Conservation (phyloP, 30 jellyfish, hydroid and myxozoan genomes). For the Mastigias papua region DNA sequence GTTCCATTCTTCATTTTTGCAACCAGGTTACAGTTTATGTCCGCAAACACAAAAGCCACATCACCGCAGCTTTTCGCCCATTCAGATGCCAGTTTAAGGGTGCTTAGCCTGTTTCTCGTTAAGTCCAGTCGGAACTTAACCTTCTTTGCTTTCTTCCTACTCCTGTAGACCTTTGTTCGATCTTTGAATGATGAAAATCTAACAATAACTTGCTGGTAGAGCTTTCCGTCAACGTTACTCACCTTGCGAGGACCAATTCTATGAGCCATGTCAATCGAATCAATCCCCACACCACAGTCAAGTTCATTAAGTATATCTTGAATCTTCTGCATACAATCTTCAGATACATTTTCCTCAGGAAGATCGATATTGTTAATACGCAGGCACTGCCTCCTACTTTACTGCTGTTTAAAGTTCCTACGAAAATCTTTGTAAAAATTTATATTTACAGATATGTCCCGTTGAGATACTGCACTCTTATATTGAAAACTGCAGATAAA, state of each 20-base stretch:
- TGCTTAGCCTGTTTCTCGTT: conserved; percentile 46
- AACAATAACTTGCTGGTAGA: conserved; percentile 36
- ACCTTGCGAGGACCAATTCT: conserved; percentile 36
- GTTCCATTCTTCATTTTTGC: conserved; percentile 29
- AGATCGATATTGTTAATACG: too few species aligned
- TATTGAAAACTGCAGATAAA: too few species aligned
- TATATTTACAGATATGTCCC: too few species aligned
- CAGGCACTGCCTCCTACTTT: too few species aligned
- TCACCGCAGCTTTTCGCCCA: conserved; percentile 33
- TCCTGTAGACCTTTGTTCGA: conserved; percentile 45
- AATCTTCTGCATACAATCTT: conserved; percentile 42
- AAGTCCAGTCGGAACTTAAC: conserved; percentile 48
- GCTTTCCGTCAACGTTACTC: conserved; percentile 9
- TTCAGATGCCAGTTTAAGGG: conserved; percentile 22
- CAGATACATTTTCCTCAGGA: too few species aligned
- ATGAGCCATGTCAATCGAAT: conserved; percentile 43
- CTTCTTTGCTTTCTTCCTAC: conserved; percentile 11
- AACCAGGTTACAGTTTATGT: conserved; percentile 44
- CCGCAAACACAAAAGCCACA: conserved; percentile 53
- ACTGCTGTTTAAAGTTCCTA: too few species aligned
- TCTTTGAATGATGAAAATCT: conserved; percentile 32
- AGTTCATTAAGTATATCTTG: conserved; percentile 11
- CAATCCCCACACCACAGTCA: conserved; percentile 41
- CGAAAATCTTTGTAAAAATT: too few species aligned
- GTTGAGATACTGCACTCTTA: too few species aligned